Conservation (phyloP, 2,888 invertebrate genomes). For the Steinernema hermaphroditum region DNA sequence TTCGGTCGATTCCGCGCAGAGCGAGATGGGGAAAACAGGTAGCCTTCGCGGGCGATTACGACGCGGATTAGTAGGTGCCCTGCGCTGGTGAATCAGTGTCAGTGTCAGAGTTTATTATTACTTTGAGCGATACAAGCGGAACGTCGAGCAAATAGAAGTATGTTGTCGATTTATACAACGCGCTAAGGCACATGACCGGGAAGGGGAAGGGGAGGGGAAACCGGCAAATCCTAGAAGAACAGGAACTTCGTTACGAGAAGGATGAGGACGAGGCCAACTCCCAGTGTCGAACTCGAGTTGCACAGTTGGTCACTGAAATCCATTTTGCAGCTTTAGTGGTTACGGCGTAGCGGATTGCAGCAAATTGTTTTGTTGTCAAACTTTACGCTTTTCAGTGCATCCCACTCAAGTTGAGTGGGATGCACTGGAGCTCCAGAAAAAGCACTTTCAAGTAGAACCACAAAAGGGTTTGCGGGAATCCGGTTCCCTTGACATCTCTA, state of each 20-base stretch:
- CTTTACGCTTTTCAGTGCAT: no score
- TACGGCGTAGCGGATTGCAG: no score
- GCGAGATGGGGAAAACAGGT: conserved; percentile 14
- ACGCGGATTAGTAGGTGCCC: conserved; percentile 17
- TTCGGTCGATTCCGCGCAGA: neutral
- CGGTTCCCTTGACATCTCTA: no score
- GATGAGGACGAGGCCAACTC: conserved; percentile 12
- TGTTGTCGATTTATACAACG: conserved; percentile 28
- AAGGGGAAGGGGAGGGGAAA: neutral
- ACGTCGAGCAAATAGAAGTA: conserved; percentile 13
- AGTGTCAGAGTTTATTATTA: conserved; percentile 21
- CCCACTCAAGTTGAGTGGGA: no score
- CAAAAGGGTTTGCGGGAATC: no score
- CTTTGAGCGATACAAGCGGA: conserved; percentile 7
- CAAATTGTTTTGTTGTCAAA: no score
- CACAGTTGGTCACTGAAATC: conserved; percentile 55
- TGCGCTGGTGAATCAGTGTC: conserved; percentile 15
- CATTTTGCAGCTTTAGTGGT: no score
- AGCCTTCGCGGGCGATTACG: conserved; percentile 9
- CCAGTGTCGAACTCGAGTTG: conserved; percentile 34
- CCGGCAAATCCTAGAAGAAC: neutral
- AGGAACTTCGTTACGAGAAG: neutral
- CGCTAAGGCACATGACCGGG: conserved; percentile 30
- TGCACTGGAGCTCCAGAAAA: no score
- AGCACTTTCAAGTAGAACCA: no score